Evolutionary conservation across 2,888 invertebrate species (phyloP), one percentile per base, ranked within the genome.

Genomic region (Micropterix aruncella): DNA sequence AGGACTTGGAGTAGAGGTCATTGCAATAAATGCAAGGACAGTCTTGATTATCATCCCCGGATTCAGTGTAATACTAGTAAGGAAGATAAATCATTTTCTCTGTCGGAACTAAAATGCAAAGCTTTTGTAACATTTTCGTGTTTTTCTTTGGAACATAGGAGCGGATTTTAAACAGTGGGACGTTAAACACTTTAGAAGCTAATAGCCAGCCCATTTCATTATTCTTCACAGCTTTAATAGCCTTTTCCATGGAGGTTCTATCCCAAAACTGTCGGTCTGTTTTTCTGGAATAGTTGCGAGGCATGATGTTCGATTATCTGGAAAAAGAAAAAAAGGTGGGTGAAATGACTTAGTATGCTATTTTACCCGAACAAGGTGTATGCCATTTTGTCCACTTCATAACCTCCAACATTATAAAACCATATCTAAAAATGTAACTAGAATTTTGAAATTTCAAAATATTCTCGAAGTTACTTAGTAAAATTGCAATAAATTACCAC

Each of bases 1-100:
- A 50, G 43, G 52, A 54, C 37, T 51, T 40, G 36, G 52, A 53
- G 43, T 42, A n/a, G n/a, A n/a, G n/a, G n/a, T n/a, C n/a, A n/a
- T n/a, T n/a, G n/a, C n/a, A n/a, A n/a, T n/a, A n/a, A n/a, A n/a
- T n/a, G n/a, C n/a, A n/a, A n/a, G n/a, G n/a, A n/a, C n/a, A n/a
- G n/a, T n/a, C n/a, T n/a, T 41, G 49, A 16, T 49, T 47, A 42
- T 48, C 46, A 38, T 50, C 47, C 37, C 39, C 5, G 19, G 38
- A 41, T 38, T 44, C 45, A 44, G 17, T 40, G 17, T 17, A 5
- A 27, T 4, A 5, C 16, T 40, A 16, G 7, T 15, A 40, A 40
- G 17, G 14, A 43, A 37, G 19, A 41, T 44, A 42, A 38, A 46
- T 41, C 44, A 46, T 27, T 27, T 27, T 50, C 46, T 15, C 44